phyloP scores from a whole-genome alignment of 2,113 vertebrate species.

The Aptenodytes forsteri region DNA sequence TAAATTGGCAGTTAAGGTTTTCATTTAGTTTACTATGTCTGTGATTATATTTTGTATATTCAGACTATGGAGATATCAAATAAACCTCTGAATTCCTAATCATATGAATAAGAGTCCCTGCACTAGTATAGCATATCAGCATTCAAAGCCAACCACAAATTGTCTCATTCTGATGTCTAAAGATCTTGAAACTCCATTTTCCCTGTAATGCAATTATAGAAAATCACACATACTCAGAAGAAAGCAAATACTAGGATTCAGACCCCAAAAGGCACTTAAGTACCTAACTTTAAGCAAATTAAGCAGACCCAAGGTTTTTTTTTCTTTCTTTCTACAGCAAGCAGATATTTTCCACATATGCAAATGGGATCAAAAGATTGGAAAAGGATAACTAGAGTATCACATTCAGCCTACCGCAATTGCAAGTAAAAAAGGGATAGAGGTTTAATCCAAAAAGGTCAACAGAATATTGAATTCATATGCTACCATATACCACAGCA shows the following conservation, averaged over 20 bases:
- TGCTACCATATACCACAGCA: not conserved
- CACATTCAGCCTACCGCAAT: not conserved
- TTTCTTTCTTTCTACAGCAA: not conserved
- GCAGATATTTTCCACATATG: not conserved
- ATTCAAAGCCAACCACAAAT: conserved; percentile 9
- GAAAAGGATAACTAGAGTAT: not conserved
- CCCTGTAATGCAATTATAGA: conserved; percentile 1
- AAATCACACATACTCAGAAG: conserved; percentile 16
- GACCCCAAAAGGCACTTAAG: not conserved
- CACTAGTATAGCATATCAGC: not conserved
- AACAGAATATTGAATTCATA: not conserved
- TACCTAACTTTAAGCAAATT: conserved; percentile 12
- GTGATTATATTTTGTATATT: conserved; percentile 29
- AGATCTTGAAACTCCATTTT: conserved; percentile 12
- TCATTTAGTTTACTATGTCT: not conserved
- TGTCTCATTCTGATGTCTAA: not conserved
- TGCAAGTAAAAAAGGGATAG: not conserved
- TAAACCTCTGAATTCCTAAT: conserved; percentile 39
- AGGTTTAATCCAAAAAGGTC: not conserved
- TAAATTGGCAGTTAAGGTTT: conserved; percentile 4
- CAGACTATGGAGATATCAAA: not conserved
- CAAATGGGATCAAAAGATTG: not conserved
- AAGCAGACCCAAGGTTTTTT: not conserved
- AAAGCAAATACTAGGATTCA: not conserved
- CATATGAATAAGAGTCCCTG: not conserved